A percentile compares a stretch with the other conserved stretches of the same genome.
These are phyloP conservation scores for Mongoloraphidia duomilia DNA, from an alignment of 2,888 invertebrate species.

Conservation along the genomic window DNA sequence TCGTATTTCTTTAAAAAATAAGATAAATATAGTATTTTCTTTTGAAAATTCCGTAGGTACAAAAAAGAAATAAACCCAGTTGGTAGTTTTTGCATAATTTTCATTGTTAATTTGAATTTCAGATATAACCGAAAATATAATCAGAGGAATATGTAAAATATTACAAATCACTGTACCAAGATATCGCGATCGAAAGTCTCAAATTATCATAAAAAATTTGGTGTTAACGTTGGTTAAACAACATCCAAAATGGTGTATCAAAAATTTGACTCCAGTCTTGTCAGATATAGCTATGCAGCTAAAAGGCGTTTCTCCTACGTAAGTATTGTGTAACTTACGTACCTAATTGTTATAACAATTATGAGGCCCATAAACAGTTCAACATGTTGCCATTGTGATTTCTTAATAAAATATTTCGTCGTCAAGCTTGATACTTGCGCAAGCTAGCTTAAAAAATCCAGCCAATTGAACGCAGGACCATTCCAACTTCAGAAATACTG, in stretches of 20 bases:
- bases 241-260: slow-evolving; percentile 56
- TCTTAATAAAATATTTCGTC: too few relatives aligned
- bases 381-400: too few relatives aligned
- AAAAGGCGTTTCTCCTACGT: slow-evolving; percentile 52
- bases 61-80: not conserved
- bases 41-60: too few relatives aligned
- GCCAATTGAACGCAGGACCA: too few relatives aligned
- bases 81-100: not conserved
- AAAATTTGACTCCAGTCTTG: slow-evolving; percentile 49
- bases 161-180: slow-evolving; percentile 61
- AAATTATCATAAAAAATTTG: slow-evolving; percentile 55
- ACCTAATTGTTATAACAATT: not conserved
- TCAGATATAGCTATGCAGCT: slow-evolving; percentile 47
- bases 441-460: too few relatives aligned
- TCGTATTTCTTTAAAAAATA: too few relatives aligned
- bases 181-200: slow-evolving; percentile 67
- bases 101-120: slow-evolving; percentile 17
- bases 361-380: too few relatives aligned
- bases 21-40: too few relatives aligned
- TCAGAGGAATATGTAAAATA: slow-evolving; percentile 65
- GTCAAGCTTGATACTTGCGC: too few relatives aligned
- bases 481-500: too few relatives aligned
- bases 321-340: slow-evolving; percentile 26
- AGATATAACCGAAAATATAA: slow-evolving; percentile 66
- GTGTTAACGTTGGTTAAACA: slow-evolving; percentile 46